Percentiles rank a stretch among this genome's conserved stretches.
Evolutionary conservation across 2,888 invertebrate genomes (phyloP).

Genomic region (Gastrophysa polygoni): DNA sequence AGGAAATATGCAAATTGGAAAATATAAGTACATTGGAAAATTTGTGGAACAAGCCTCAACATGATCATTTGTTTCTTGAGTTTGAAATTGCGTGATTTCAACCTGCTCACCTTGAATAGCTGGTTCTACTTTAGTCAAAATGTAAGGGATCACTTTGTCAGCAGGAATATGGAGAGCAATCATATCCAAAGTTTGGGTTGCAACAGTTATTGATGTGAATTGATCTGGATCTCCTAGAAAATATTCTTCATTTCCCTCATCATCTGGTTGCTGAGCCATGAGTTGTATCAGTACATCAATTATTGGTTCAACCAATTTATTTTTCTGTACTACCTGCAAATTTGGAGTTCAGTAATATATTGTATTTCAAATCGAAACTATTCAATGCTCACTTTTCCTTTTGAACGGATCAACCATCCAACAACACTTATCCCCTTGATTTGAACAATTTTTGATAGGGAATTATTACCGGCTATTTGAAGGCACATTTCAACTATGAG

Average conservation of each 20-base stretch:
- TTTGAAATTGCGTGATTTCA: no score
- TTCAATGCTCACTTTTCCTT: conserved; percentile 66
- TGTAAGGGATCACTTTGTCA: conserved; percentile 73
- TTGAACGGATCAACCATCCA: conserved; percentile 70
- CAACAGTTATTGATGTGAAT: conserved; percentile 69
- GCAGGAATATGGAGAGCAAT: conserved; percentile 77
- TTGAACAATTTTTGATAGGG: conserved; percentile 66
- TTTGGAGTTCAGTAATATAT: conserved; percentile 3
- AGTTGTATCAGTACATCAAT: conserved; percentile 70
- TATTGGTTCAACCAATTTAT: conserved; percentile 73
- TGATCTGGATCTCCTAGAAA: conserved; percentile 68
- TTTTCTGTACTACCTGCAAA: conserved; percentile 64
- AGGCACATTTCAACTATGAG: conserved; percentile 70
- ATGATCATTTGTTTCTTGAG: no score
- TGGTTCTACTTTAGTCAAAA: conserved; percentile 69
- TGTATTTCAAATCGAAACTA: not conserved
- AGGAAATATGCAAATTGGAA: no score
- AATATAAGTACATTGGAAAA: no score
- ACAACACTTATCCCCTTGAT: conserved; percentile 70
- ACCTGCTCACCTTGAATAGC: conserved; percentile 62
- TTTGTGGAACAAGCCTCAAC: no score
- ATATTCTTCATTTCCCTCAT: conserved; percentile 69
- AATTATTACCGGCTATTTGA: conserved; percentile 64
- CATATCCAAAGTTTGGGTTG: conserved; percentile 75
- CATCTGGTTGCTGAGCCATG: conserved; percentile 68